Percentiles rank a stretch among this genome's conserved stretches.
Conservation (phyloP, 1,140 invertebrate species). For the Leptinotarsa lineolata region DNA sequence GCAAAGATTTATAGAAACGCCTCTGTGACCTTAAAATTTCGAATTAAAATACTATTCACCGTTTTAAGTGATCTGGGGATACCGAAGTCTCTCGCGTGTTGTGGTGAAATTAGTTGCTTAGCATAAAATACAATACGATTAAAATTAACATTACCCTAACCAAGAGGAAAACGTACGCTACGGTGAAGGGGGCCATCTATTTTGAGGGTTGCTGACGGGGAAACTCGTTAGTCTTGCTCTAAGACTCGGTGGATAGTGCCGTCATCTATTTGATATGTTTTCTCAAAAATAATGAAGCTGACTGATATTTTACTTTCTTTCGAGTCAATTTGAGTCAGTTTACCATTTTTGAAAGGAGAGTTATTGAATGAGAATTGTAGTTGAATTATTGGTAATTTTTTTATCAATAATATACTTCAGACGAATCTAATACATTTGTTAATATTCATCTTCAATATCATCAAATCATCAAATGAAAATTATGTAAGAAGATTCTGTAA, state of each 20-base stretch:
- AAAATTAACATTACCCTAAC: slow-evolving; percentile 34
- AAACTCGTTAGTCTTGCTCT: not conserved
- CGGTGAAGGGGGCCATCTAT: not conserved
- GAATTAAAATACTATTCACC: slow-evolving; percentile 45
- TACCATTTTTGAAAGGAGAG: no score
- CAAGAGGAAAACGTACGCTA: not conserved
- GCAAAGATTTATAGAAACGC: not conserved
- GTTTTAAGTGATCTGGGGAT: slow-evolving; percentile 47
- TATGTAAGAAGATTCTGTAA: no score
- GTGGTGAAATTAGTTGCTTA: slow-evolving; percentile 46
- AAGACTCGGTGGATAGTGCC: not conserved
- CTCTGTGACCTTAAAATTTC: slow-evolving; percentile 22
- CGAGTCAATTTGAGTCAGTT: no score
- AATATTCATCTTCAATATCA: no score
- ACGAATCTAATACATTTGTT: no score
- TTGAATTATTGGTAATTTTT: no score
- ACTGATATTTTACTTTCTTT: no score
- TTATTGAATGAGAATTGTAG: no score
- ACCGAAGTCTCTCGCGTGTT: slow-evolving; percentile 38
- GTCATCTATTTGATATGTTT: not conserved
- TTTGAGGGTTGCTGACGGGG: not conserved
- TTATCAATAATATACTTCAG: no score
- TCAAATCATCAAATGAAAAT: no score
- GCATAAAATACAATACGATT: slow-evolving; percentile 48
- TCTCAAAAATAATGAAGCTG: not conserved